Evolutionary conservation across 2,888 invertebrate species (phyloP).

Genomic region (Thelaira solivaga): DNA sequence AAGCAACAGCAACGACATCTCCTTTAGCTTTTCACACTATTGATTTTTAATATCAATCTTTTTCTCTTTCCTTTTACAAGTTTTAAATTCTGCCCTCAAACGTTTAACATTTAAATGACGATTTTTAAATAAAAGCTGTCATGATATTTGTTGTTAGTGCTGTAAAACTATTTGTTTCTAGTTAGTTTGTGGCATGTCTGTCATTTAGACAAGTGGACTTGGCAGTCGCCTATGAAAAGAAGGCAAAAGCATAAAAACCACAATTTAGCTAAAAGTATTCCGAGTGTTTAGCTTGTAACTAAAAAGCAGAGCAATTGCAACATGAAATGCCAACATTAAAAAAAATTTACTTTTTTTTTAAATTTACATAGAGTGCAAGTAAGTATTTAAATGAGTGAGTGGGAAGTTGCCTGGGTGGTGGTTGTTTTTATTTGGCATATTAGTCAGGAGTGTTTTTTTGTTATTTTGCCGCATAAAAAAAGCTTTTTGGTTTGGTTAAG

Average conservation of each 20-base stretch:
- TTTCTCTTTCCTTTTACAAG: neutral
- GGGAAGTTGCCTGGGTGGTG: neutral
- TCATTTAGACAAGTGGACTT: slow-evolving; percentile 60
- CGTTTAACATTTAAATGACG: neutral
- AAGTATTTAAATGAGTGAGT: neutral
- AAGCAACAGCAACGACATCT: too few relatives aligned
- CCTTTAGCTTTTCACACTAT: too few relatives aligned
- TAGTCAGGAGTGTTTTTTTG: neutral
- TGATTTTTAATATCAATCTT: too few relatives aligned
- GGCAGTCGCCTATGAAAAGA: slow-evolving; percentile 58
- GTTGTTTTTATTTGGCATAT: neutral
- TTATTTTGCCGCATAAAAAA: neutral
- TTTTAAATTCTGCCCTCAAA: neutral
- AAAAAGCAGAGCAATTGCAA: slow-evolving; percentile 26
- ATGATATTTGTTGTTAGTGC: neutral
- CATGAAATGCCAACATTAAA: slow-evolving; percentile 12
- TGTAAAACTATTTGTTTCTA: neutral
- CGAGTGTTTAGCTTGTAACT: neutral
- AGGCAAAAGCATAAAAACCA: neutral
- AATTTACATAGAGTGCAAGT: neutral
- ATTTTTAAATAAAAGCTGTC: neutral
- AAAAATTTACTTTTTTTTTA: neutral
- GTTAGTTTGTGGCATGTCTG: slow-evolving; percentile 31
- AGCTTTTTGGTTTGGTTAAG: neutral
- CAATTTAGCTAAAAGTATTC: neutral